phyloP scores from a whole-genome alignment of 2,888 invertebrate species.

The Tetropium fuscum region DNA sequence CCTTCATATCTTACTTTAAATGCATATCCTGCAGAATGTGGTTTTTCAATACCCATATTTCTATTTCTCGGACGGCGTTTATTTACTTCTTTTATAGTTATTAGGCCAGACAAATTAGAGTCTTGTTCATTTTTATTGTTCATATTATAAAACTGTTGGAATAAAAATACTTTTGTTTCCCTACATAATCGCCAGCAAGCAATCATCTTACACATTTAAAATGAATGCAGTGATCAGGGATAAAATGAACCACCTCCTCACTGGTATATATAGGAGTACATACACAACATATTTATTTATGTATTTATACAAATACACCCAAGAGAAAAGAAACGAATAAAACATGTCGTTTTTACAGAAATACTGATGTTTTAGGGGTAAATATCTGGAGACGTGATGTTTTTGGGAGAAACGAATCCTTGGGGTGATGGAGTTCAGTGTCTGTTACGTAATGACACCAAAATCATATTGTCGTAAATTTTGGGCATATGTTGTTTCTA shows the following conservation, averaged over 20 bases:
- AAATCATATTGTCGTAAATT: background rate
- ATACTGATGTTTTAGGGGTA: slow-evolving; percentile 5
- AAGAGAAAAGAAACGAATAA: slow-evolving; percentile 6
- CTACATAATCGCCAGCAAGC: too few relatives aligned
- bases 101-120: too few relatives aligned
- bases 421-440: background rate
- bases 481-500: too few relatives aligned
- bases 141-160: too few relatives aligned
- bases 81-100: slow-evolving; percentile 18
- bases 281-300: slow-evolving; percentile 12
- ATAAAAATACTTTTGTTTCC: too few relatives aligned
- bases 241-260: too few relatives aligned
- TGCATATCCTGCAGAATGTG: slow-evolving; percentile 20
- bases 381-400: slow-evolving; percentile 6
- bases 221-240: too few relatives aligned
- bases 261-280: slow-evolving; percentile 19
- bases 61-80: slow-evolving; percentile 15
- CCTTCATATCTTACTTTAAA: slow-evolving; percentile 27
- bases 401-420: background rate
- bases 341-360: slow-evolving; percentile 9
- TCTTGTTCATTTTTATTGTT: too few relatives aligned
- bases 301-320: slow-evolving; percentile 23
- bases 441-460: slow-evolving; percentile 7
- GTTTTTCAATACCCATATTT: slow-evolving; percentile 8
- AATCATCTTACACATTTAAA: too few relatives aligned